These are phyloP conservation scores for Mus spretus DNA, from an alignment of 2,797 vertebrate genomes.

Conservation along the genomic window DNA sequence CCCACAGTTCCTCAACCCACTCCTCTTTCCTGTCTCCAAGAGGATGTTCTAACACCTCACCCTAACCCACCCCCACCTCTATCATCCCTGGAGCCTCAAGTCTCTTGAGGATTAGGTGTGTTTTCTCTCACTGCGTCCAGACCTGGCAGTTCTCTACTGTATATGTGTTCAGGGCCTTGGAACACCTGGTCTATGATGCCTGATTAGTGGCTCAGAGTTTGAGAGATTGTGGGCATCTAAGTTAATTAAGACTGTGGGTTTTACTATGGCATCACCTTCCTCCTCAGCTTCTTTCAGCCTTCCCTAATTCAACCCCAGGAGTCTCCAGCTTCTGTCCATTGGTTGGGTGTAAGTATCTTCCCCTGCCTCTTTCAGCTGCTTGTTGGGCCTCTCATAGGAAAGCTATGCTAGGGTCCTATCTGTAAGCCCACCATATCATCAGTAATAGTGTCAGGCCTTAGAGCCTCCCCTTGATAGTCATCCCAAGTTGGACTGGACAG, in stretches of 20 bases:
- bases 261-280: neutral
- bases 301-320: neutral
- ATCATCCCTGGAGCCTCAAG: neutral
- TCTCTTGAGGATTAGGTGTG: neutral
- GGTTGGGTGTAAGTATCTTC: neutral
- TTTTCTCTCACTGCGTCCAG: neutral
- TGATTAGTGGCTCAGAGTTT: neutral
- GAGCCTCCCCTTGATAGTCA: neutral
- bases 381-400: neutral
- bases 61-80: neutral
- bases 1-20: neutral
- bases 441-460: neutral
- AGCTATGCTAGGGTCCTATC: neutral
- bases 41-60: neutral
- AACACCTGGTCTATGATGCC: neutral
- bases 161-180: neutral
- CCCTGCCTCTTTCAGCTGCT: neutral
- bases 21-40: neutral
- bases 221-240: neutral
- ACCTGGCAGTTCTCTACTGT: neutral
- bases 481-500: neutral
- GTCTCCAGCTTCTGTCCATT: rapidly evolving
- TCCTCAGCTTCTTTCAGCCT: neutral
- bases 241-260: neutral
- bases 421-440: neutral